phyloP scores from a whole-genome alignment of 2,113 vertebrate genomes.

The Bucco capensis region DNA sequence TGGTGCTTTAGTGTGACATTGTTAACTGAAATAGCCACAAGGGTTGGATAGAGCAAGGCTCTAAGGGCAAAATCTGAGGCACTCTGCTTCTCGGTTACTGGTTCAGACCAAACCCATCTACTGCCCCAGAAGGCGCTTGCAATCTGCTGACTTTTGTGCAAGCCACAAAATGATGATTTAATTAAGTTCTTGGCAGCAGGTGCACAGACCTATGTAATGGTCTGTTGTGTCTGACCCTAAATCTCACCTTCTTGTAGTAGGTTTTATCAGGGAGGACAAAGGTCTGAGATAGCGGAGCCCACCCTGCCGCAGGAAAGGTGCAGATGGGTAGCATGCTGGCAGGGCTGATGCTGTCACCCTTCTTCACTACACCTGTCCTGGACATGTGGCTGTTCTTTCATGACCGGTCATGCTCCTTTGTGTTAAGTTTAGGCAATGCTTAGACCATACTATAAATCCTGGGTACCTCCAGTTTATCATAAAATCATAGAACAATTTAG shows the following conservation, averaged over 20 bases:
- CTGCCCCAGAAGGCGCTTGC: neutral
- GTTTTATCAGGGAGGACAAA: neutral
- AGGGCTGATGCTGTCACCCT: neutral
- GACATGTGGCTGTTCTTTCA: neutral
- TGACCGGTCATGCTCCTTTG: fast-evolving
- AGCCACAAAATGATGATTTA: neutral
- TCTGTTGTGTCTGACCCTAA: slow-evolving; percentile 8
- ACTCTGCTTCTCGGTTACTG: neutral
- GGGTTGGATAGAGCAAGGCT: neutral
- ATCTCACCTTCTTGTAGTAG: neutral
- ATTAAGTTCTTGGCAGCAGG: neutral
- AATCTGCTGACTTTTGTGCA: neutral
- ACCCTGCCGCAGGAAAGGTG: fast-evolving
- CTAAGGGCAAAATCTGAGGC: neutral
- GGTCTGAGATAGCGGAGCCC: neutral
- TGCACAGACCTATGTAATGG: neutral
- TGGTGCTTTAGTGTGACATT: neutral
- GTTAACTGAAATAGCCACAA: neutral
- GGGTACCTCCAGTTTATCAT: neutral
- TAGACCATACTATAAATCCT: neutral
- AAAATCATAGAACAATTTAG: neutral
- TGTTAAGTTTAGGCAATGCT: neutral
- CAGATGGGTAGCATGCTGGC: fast-evolving
- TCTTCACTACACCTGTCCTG: fast-evolving
- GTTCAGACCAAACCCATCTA: neutral